These are phyloP conservation scores for Pedetes capensis DNA, from an alignment of 2,113 vertebrate genomes.

Conservation along the genomic window DNA sequence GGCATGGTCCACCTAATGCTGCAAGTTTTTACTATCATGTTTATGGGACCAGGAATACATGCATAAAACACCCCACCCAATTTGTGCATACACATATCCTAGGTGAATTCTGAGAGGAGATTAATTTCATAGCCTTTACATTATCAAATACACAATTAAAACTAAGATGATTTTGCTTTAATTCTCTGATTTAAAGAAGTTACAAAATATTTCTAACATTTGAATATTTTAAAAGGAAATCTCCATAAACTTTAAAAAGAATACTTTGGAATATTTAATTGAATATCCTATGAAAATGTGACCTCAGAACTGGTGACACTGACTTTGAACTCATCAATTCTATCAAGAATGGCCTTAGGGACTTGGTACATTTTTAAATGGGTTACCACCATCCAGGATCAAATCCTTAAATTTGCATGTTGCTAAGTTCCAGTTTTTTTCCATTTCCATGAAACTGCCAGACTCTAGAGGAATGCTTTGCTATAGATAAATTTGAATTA, in stretches of 20 bases:
- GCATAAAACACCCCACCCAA: neutral
- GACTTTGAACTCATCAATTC: conserved; percentile 36
- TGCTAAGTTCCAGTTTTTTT: conserved; percentile 2
- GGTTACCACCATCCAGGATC: neutral
- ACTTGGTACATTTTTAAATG: conserved; percentile 41
- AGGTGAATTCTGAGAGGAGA: neutral
- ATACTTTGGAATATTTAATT: conserved; percentile 35
- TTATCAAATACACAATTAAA: neutral
- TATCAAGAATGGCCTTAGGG: conserved; percentile 35
- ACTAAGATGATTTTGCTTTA: neutral
- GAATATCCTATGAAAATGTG: conserved; percentile 40
- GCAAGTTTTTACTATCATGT: neutral
- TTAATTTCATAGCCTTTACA: neutral
- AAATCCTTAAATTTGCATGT: neutral
- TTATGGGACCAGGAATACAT: neutral
- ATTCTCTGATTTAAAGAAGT: neutral
- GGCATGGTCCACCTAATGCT: too few relatives aligned
- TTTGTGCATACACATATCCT: neutral
- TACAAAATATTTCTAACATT: conserved; percentile 36
- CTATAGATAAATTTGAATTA: neutral
- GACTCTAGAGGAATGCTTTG: neutral
- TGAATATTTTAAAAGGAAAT: neutral
- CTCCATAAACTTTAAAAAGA: conserved; percentile 45
- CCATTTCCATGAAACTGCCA: neutral
- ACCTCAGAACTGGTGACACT: neutral